Evolutionary conservation across 2,888 invertebrate species (phyloP).

Genomic region (Acleris holmiana): DNA sequence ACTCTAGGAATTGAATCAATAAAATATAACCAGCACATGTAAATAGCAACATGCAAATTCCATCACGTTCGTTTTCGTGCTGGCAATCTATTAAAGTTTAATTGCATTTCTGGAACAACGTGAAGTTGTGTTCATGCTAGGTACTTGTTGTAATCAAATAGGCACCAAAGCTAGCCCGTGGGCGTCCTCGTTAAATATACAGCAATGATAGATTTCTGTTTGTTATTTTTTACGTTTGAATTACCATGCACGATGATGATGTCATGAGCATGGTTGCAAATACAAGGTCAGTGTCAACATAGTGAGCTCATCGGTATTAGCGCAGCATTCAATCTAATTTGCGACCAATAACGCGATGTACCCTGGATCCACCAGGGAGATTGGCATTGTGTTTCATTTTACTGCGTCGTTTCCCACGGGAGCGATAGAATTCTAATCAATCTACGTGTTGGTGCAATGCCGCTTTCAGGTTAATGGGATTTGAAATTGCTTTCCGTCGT

Average conservation of each 20-base stretch:
- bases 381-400: conserved; percentile 41
- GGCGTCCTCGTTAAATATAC: conserved; percentile 13
- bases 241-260: conserved; percentile 60
- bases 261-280: conserved; percentile 68
- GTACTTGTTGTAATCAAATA: background rate
- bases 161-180: background rate
- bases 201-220: conserved; percentile 29
- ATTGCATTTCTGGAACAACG: conserved; percentile 11
- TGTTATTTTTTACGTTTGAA: conserved; percentile 50
- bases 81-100: conserved; percentile 20
- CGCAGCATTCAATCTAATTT: conserved; percentile 61
- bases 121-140: background rate
- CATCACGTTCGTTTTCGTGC: conserved; percentile 17
- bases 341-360: conserved; percentile 52
- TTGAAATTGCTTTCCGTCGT: background rate
- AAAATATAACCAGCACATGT: conserved; percentile 14
- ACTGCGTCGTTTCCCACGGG: conserved; percentile 22
- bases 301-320: conserved; percentile 76
- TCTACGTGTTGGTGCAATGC: background rate
- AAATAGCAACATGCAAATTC: conserved; percentile 25
- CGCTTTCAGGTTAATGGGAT: conserved; percentile 21
- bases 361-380: conserved; percentile 6
- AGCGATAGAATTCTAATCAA: conserved; percentile 7
- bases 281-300: conserved; percentile 76
- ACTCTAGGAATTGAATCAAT: conserved; percentile 14